These are phyloP conservation scores for Caenorhabditis imperialis DNA, from an alignment of 2,888 invertebrate species.

Conservation along the genomic window DNA sequence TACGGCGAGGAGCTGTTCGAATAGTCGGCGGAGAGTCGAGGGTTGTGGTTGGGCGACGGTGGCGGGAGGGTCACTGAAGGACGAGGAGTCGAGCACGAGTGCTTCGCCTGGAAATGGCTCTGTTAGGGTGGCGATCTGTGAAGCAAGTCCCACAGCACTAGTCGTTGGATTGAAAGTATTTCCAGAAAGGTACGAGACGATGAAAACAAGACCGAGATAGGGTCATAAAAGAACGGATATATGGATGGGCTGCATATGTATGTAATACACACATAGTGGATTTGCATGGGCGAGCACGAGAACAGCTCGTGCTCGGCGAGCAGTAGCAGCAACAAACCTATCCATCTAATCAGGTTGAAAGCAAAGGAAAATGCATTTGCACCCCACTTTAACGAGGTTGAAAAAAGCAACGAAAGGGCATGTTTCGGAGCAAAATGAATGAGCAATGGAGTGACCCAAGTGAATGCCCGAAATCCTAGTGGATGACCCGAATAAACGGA, in stretches of 20 bases:
- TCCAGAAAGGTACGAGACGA: too few relatives aligned
- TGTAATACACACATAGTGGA: constrained; percentile 4
- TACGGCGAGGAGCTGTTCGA: constrained; percentile 49
- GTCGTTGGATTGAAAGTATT: too few relatives aligned
- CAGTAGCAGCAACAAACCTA: constrained; percentile 32
- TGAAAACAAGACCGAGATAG: too few relatives aligned
- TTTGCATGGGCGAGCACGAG: constrained; percentile 48
- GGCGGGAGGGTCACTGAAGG: constrained; percentile 48
- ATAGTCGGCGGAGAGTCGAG: constrained; percentile 46
- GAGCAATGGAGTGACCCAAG: too few relatives aligned
- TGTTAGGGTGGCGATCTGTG: too few relatives aligned
- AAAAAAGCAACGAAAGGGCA: background rate
- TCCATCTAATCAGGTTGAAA: constrained; percentile 47
- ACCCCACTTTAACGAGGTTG: too few relatives aligned
- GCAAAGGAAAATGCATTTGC: constrained; percentile 10
- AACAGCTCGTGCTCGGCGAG: constrained; percentile 40
- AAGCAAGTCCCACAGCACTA: too few relatives aligned
- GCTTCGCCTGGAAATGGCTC: constrained; percentile 40
- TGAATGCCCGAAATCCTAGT: too few relatives aligned
- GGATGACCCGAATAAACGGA: too few relatives aligned
- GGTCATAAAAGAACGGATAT: constrained; percentile 21
- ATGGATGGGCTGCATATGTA: too few relatives aligned
- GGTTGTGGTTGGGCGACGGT: constrained; percentile 29
- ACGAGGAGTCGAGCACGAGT: constrained; percentile 48
- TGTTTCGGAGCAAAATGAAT: too few relatives aligned